Evolutionary conservation across 2,888 invertebrate species (phyloP).

Genomic region (Hydropsyche betteni): DNA sequence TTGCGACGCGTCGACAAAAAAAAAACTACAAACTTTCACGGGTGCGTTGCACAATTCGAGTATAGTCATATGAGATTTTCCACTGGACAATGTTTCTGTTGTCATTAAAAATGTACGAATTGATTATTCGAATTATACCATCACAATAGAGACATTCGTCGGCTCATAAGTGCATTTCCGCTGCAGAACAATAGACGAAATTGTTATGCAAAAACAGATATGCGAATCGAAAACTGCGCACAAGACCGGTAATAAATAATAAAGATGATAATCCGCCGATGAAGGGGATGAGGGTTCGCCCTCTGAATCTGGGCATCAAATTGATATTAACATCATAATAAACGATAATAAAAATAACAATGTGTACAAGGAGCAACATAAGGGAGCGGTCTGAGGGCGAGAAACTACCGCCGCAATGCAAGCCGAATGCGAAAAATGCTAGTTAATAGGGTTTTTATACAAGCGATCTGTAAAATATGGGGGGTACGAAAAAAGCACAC

Average conservation of each 20-base stretch:
- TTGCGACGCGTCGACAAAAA: slow-evolving; percentile 38
- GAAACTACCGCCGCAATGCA: slow-evolving; percentile 12
- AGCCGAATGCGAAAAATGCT: slow-evolving; percentile 13
- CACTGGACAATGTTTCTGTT: background rate
- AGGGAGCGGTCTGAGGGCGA: slow-evolving; percentile 8
- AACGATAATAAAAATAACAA: slow-evolving; percentile 43
- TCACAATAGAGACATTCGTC: too few relatives aligned
- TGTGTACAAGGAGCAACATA: slow-evolving; percentile 34
- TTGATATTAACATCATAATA: slow-evolving; percentile 48
- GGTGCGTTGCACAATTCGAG: slow-evolving; percentile 8
- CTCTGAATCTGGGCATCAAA: slow-evolving; percentile 12
- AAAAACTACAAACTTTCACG: slow-evolving; percentile 8
- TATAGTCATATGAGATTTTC: background rate
- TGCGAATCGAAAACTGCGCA: background rate
- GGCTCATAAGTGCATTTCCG: too few relatives aligned
- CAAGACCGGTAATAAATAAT: too few relatives aligned
- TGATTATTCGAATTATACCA: too few relatives aligned
- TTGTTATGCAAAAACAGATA: background rate
- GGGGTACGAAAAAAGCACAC: background rate
- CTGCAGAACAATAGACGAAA: background rate
- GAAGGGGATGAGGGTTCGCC: background rate
- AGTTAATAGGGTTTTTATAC: slow-evolving; percentile 41
- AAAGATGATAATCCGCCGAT: too few relatives aligned
- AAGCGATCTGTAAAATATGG: background rate
- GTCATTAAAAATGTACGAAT: too few relatives aligned